Evolutionary conservation across 2,113 vertebrate genomes (phyloP).

Genomic region (Notarius lentiginosus): DNA sequence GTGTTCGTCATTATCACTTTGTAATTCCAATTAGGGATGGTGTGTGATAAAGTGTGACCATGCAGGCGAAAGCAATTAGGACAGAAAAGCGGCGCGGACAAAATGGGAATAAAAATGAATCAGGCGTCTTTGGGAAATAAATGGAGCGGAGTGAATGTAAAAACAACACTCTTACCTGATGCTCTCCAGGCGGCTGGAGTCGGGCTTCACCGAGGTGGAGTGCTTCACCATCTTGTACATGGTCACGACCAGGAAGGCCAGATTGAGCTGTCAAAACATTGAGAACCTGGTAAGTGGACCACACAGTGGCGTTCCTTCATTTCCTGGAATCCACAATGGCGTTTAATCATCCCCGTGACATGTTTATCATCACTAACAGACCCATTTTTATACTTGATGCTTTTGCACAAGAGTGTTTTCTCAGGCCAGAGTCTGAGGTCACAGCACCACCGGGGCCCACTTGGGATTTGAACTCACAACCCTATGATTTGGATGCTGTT

Average conservation of each 20-base stretch:
- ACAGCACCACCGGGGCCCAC: conserved; percentile 11
- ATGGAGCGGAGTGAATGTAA: background rate
- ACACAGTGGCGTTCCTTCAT: conserved; percentile 56
- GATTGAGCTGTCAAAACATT: conserved; percentile 92
- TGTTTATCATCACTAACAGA: conserved; percentile 41
- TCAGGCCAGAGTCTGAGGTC: conserved; percentile 33
- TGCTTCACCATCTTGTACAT: conserved; percentile 99
- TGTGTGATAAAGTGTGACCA: conserved; percentile 6
- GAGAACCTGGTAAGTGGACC: conserved; percentile 63
- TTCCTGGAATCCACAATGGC: conserved; percentile 51
- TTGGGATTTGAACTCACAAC: conserved; percentile 29
- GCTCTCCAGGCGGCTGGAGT: conserved; percentile 97
- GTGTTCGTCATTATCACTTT: conserved; percentile 1
- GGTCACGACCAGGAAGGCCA: conserved; percentile 96
- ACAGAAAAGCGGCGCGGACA: background rate
- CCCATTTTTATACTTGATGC: conserved; percentile 27
- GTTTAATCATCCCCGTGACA: conserved; percentile 36
- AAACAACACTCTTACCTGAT: conserved; percentile 86
- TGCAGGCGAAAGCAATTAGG: conserved; percentile 18
- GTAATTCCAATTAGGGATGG: conserved; percentile 8
- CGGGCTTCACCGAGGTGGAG: conserved; percentile 97
- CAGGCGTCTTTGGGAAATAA: background rate
- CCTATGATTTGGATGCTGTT: conserved; percentile 32
- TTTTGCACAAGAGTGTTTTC: conserved; percentile 35
- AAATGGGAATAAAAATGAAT: background rate